These are phyloP conservation scores for Archips xylosteana DNA, from an alignment of 2,888 invertebrate species.

Conservation along the genomic window DNA sequence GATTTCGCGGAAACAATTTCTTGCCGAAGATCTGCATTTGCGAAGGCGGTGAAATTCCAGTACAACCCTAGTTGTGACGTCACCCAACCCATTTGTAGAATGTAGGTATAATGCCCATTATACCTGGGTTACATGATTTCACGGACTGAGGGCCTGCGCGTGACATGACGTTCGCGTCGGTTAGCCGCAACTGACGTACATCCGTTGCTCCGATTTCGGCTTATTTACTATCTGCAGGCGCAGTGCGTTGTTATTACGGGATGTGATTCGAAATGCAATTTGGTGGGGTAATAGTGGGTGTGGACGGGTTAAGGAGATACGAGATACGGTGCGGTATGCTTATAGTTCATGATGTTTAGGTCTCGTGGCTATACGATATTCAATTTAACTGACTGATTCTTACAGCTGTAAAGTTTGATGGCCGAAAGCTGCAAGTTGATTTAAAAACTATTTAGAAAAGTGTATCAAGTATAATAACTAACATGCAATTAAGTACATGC, in stretches of 20 bases:
- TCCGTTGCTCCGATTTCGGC: conserved; percentile 51
- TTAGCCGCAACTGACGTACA: conserved; percentile 59
- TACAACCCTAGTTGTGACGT: not conserved
- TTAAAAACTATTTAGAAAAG: too few species aligned
- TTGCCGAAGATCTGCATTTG: too few species aligned
- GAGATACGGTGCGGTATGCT: not conserved
- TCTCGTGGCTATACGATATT: not conserved
- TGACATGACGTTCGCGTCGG: conserved; percentile 59
- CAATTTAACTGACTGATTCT: not conserved
- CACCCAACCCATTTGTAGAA: not conserved
- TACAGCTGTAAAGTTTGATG: not conserved
- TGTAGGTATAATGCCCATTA: not conserved
- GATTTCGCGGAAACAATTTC: too few species aligned
- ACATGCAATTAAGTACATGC: too few species aligned
- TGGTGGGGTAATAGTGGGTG: not conserved
- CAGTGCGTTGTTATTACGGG: conserved; percentile 14
- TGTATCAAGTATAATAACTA: too few species aligned
- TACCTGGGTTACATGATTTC: conserved; percentile 8
- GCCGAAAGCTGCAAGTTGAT: too few species aligned
- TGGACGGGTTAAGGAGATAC: conserved; percentile 5
- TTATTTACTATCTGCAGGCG: conserved; percentile 46
- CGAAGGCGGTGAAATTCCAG: too few species aligned
- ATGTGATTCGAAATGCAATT: conserved; percentile 15
- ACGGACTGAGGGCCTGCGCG: conserved; percentile 47
- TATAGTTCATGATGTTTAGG: not conserved